Evolutionary conservation across 2,888 invertebrate genomes (phyloP).

Genomic region (Drosophila neotestacea): DNA sequence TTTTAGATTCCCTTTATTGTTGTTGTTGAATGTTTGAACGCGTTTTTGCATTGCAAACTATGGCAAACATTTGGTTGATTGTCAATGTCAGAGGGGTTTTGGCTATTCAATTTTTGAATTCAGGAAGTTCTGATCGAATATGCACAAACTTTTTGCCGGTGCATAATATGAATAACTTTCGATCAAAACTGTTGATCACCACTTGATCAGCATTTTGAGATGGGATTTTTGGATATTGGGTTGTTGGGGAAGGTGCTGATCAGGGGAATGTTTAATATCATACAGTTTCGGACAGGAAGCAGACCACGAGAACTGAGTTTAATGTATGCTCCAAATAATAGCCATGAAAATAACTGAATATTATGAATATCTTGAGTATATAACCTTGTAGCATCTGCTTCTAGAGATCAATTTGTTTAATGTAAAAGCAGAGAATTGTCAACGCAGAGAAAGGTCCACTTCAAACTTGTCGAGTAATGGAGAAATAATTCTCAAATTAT

Average conservation of each 20-base stretch:
- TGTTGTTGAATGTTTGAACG: constrained; percentile 44
- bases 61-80: constrained; percentile 62
- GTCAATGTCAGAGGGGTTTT: constrained; percentile 68
- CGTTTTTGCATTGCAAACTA: constrained; percentile 70
- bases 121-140: constrained; percentile 58
- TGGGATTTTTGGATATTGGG: not conserved
- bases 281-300: constrained; percentile 53
- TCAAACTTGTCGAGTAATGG: constrained; percentile 18
- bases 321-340: constrained; percentile 52
- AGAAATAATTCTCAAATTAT: constrained; percentile 9
- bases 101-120: constrained; percentile 30
- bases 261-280: constrained; percentile 48
- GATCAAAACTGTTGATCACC: constrained; percentile 24
- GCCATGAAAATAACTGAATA: constrained; percentile 44
- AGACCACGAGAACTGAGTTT: constrained; percentile 45
- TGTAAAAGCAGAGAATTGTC: not conserved
- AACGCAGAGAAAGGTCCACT: constrained; percentile 8
- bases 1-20: not conserved
- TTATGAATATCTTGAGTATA: constrained; percentile 36
- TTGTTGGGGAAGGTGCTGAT: not conserved
- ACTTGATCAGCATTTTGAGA: constrained; percentile 55
- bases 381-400: constrained; percentile 33
- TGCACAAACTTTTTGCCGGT: constrained; percentile 33
- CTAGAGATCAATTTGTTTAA: not conserved
- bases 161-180: constrained; percentile 70